Conservation (phyloP, 2,113 vertebrate species). For the Mobula hypostoma region DNA sequence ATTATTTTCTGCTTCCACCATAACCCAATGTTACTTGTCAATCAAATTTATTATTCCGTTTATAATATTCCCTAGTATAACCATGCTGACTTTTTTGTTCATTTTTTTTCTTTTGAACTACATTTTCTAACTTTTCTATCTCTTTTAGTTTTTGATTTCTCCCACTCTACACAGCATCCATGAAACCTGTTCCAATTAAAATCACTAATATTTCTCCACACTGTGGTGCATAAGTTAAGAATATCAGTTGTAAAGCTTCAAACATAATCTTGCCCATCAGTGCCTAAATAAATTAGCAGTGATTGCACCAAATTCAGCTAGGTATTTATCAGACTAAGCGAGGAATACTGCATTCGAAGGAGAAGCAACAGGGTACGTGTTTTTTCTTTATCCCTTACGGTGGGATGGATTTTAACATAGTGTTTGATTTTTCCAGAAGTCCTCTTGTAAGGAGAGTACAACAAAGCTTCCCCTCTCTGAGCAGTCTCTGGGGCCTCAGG, state of each 20-base stretch:
- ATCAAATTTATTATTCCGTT: not conserved
- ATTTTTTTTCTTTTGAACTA: not conserved
- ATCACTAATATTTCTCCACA: not conserved
- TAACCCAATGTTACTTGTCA: not conserved
- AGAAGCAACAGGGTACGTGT: not conserved
- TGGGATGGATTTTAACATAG: constrained; percentile 24
- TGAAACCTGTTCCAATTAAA: not conserved
- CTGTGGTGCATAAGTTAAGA: not conserved
- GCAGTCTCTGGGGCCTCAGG: constrained; percentile 45
- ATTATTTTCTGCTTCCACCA: not conserved
- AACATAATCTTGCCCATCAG: not conserved
- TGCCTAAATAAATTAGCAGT: not conserved
- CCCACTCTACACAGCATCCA: not conserved
- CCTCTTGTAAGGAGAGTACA: constrained; percentile 71
- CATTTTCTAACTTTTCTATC: not conserved
- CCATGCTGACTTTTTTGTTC: not conserved
- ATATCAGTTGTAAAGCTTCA: not conserved
- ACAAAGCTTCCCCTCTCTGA: constrained; percentile 57
- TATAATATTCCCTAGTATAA: not conserved
- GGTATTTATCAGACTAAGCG: not conserved
- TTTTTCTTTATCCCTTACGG: not conserved
- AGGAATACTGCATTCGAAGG: not conserved
- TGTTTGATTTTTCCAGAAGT: constrained; percentile 62
- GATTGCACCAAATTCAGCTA: not conserved
- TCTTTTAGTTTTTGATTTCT: not conserved